Evolutionary conservation across 2,113 vertebrate species (phyloP).

Genomic region (Brachirus orientalis): DNA sequence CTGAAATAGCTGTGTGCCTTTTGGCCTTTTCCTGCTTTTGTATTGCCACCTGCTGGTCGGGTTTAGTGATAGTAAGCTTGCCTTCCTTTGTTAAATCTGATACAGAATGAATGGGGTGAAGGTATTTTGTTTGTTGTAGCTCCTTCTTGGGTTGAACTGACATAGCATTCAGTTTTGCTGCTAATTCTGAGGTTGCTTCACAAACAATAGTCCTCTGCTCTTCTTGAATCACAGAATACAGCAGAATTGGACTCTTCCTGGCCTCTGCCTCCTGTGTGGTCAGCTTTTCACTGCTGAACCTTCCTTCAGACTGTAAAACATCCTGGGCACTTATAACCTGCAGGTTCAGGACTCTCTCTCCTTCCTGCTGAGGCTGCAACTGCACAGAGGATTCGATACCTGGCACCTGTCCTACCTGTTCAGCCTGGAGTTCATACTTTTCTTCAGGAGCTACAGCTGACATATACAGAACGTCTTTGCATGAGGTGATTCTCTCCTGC

Average conservation of each 20-base stretch:
- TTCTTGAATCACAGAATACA: conserved; percentile 69
- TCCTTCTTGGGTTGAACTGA: conserved; percentile 72
- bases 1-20: conserved; percentile 57
- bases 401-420: conserved; percentile 53
- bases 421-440: conserved; percentile 71
- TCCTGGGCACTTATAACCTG: conserved; percentile 75
- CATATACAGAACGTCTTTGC: conserved; percentile 67
- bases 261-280: conserved; percentile 38
- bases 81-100: conserved; percentile 82
- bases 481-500: conserved; percentile 39
- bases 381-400: conserved; percentile 45
- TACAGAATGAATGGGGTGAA: conserved; percentile 70
- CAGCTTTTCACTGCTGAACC: conserved; percentile 67
- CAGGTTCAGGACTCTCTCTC: conserved; percentile 63
- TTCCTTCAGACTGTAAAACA: conserved; percentile 73
- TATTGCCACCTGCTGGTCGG: conserved; percentile 62
- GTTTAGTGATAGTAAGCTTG: conserved; percentile 61
- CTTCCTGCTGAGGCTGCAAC: conserved; percentile 65
- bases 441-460: conserved; percentile 76
- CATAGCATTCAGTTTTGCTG: conserved; percentile 18
- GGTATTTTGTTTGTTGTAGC: conserved; percentile 56
- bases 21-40: conserved; percentile 77
- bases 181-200: conserved; percentile 67
- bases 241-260: conserved; percentile 61
- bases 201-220: conserved; percentile 69